A percentile compares a stretch with the other conserved stretches of the same genome.
phyloP scores from a whole-genome alignment of 2,113 vertebrate species.

The Paralichthys olivaceus region DNA sequence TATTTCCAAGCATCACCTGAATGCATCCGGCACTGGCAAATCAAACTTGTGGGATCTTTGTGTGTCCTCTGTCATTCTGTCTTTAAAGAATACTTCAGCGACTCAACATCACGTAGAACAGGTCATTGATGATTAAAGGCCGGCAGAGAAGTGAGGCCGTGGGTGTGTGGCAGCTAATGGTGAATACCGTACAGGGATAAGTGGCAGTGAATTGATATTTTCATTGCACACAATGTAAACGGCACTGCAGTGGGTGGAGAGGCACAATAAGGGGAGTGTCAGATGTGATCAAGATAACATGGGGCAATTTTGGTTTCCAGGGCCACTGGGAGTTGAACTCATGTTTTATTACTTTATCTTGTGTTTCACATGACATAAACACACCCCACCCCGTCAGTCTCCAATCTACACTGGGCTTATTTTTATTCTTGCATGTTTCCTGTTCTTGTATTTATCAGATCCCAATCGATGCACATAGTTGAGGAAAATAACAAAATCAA shows the following conservation, averaged over 20 bases:
- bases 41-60: conserved; percentile 46
- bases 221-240: conserved; percentile 8
- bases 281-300: conserved; percentile 6
- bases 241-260: not conserved
- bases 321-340: conserved; percentile 23
- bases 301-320: conserved; percentile 1
- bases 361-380: conserved; percentile 31
- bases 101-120: not conserved
- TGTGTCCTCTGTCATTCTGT: conserved; percentile 35
- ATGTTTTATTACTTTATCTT: conserved; percentile 30
- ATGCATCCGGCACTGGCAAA: conserved; percentile 25
- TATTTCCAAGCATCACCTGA: conserved; percentile 25
- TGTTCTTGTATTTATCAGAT: not conserved
- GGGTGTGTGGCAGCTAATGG: conserved; percentile 30
- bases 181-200: conserved; percentile 1
- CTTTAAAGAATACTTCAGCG: conserved; percentile 47
- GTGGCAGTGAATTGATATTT: conserved; percentile 39
- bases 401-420: not conserved
- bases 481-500: not conserved
- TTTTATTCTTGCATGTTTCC: not conserved
- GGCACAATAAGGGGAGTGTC: conserved; percentile 28
- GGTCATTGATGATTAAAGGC: conserved; percentile 28
- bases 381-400: not conserved
- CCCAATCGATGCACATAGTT: no score
- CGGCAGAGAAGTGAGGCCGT: conserved; percentile 16